Conservation (phyloP, 2,888 invertebrate genomes). For the Tiphia femorata region DNA sequence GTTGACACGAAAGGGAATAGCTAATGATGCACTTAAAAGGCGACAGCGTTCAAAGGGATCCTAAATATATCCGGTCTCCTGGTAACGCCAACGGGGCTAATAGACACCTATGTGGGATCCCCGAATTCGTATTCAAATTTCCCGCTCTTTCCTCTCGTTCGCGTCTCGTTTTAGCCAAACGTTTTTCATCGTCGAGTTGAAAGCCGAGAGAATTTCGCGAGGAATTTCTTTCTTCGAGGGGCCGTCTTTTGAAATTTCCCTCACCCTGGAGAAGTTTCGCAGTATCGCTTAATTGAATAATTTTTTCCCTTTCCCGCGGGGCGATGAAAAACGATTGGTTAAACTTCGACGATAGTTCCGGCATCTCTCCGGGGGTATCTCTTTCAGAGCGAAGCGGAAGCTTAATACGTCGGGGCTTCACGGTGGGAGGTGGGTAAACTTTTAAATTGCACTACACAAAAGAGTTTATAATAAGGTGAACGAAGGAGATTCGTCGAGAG, state of each 20-base stretch:
- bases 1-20: slow-evolving; percentile 42
- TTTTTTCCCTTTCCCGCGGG: slow-evolving; percentile 13
- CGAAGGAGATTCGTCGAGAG: slow-evolving; percentile 29
- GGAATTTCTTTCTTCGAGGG: background rate
- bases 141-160: slow-evolving; percentile 17
- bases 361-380: slow-evolving; percentile 15
- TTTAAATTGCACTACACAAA: slow-evolving; percentile 39
- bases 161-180: too few relatives aligned
- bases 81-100: slow-evolving; percentile 26
- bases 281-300: background rate
- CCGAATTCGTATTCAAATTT: slow-evolving; percentile 24
- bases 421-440: slow-evolving; percentile 20
- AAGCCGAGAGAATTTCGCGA: background rate
- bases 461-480: slow-evolving; percentile 36
- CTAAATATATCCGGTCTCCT: slow-evolving; percentile 37
- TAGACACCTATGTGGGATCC: slow-evolving; percentile 42
- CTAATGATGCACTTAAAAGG: slow-evolving; percentile 49
- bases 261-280: too few relatives aligned
- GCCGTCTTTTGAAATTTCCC: too few relatives aligned
- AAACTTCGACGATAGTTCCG: slow-evolving; percentile 33
- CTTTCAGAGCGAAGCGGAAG: slow-evolving; percentile 17
- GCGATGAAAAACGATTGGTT: slow-evolving; percentile 31
- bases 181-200: background rate
- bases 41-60: slow-evolving; percentile 34
- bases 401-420: slow-evolving; percentile 25